Conservation (phyloP, 53 echinoderm and acorn worm species). For the Henricia sp. region DNA sequence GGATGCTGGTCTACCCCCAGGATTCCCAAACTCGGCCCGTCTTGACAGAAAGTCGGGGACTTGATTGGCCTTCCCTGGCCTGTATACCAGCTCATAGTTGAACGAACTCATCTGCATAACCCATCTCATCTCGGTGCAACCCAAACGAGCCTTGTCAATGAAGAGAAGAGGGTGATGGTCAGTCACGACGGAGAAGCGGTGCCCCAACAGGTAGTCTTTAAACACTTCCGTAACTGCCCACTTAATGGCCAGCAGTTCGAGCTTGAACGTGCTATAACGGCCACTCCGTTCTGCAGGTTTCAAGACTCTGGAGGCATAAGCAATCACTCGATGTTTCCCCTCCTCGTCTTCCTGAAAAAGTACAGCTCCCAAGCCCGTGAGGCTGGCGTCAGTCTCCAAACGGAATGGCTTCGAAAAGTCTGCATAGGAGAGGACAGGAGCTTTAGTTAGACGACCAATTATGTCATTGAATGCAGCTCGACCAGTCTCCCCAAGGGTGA, state of each 20-base stretch:
- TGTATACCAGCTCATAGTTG: slow-evolving; percentile 1
- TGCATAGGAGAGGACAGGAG: slow-evolving; percentile 54
- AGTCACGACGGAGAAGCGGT: slow-evolving; percentile 1
- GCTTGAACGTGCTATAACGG: slow-evolving; percentile 53
- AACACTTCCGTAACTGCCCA: slow-evolving; percentile 61
- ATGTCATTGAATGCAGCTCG: slow-evolving; percentile 21
- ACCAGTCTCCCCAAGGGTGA: not conserved
- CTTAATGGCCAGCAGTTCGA: slow-evolving; percentile 53
- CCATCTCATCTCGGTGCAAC: slow-evolving; percentile 58
- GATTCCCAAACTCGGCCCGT: not conserved
- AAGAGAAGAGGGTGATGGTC: slow-evolving; percentile 54
- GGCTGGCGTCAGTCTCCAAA: slow-evolving; percentile 52
- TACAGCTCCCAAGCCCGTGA: slow-evolving; percentile 33
- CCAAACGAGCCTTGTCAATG: slow-evolving; percentile 32
- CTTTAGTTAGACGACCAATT: slow-evolving; percentile 29
- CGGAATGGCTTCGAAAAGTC: slow-evolving; percentile 28
- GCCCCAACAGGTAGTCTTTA: slow-evolving; percentile 55
- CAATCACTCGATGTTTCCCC: slow-evolving; percentile 1
- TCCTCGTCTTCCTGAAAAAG: slow-evolving; percentile 21
- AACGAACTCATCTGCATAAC: slow-evolving; percentile 33
- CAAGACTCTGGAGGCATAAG: slow-evolving; percentile 37
- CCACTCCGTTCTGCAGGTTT: slow-evolving; percentile 31
- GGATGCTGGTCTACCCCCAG: too few species aligned
- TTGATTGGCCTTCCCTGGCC: slow-evolving; percentile 28
- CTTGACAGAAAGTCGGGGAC: slow-evolving; percentile 26